Conservation (phyloP, 1,140 invertebrate species). For the Riptortus pedestris region DNA sequence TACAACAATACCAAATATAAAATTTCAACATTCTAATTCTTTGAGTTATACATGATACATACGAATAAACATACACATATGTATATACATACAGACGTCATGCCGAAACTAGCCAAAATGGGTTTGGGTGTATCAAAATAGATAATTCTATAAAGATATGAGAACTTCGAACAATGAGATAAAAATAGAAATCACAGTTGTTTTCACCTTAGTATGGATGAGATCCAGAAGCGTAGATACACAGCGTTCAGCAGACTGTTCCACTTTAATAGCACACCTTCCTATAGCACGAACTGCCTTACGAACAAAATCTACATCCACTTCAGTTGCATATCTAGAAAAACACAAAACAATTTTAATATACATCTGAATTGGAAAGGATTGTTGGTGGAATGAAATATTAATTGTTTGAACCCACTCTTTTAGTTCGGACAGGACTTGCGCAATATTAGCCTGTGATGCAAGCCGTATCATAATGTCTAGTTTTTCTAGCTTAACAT, state of each 20-base stretch:
- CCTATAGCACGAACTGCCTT: slow-evolving; percentile 98
- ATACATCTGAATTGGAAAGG: neutral
- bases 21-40: no score
- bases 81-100: no score
- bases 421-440: slow-evolving; percentile 96
- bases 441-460: slow-evolving; percentile 94
- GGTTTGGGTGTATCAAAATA: no score
- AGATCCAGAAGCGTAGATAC: slow-evolving; percentile 97
- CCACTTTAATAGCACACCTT: slow-evolving; percentile 98
- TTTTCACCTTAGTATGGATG: slow-evolving; percentile 98
- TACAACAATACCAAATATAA: no score
- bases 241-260: slow-evolving; percentile 95
- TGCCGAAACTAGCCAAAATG: no score
- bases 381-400: neutral
- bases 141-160: no score
- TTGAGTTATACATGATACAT: no score
- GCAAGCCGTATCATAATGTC: slow-evolving; percentile 99
- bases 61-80: no score
- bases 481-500: slow-evolving; percentile 97
- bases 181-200: no score
- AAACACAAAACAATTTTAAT: neutral
- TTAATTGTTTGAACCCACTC: slow-evolving; percentile 52
- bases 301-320: slow-evolving; percentile 99
- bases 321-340: slow-evolving; percentile 69
- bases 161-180: no score